Conservation (phyloP, 2,888 invertebrate species). For the Hirtodrosophila duncani region DNA sequence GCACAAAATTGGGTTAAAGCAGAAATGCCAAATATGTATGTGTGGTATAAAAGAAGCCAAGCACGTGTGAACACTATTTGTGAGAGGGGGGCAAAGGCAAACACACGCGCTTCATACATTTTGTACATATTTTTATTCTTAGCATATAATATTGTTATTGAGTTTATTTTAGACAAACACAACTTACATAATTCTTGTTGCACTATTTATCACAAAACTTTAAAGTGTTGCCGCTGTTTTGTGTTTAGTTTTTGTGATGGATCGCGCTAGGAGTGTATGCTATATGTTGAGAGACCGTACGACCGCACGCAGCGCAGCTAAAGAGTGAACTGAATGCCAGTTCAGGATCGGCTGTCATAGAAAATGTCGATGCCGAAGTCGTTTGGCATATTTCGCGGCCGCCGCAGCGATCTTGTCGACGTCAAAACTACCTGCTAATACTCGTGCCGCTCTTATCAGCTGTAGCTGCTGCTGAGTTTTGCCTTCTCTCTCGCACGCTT, state of each 20-base stretch:
- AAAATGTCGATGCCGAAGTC: slow-evolving; percentile 21
- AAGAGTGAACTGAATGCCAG: slow-evolving; percentile 58
- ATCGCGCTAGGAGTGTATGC: slow-evolving; percentile 1
- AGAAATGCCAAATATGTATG: no score
- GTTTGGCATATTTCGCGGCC: slow-evolving; percentile 6
- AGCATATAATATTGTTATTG: no score
- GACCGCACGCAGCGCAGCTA: slow-evolving; percentile 64
- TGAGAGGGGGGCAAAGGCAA: no score
- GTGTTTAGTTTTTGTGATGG: slow-evolving; percentile 7
- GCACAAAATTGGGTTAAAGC: no score
- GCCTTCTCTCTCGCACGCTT: slow-evolving; percentile 12
- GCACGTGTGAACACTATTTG: no score
- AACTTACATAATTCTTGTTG: slow-evolving; percentile 9
- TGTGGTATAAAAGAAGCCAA: no score
- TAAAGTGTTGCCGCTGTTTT: slow-evolving; percentile 1
- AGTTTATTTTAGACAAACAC: no score
- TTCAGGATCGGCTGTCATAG: slow-evolving; percentile 58
- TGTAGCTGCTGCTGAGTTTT: slow-evolving; percentile 10
- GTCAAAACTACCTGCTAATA: slow-evolving; percentile 11
- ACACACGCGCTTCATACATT: no score
- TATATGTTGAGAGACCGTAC: slow-evolving; percentile 35
- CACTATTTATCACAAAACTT: no score
- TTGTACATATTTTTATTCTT: no score
- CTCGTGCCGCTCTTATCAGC: slow-evolving; percentile 21
- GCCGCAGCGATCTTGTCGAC: not conserved